These are phyloP conservation scores for Brachionus manjavacas DNA, from an alignment of 1,140 invertebrate genomes.

Conservation along the genomic window DNA sequence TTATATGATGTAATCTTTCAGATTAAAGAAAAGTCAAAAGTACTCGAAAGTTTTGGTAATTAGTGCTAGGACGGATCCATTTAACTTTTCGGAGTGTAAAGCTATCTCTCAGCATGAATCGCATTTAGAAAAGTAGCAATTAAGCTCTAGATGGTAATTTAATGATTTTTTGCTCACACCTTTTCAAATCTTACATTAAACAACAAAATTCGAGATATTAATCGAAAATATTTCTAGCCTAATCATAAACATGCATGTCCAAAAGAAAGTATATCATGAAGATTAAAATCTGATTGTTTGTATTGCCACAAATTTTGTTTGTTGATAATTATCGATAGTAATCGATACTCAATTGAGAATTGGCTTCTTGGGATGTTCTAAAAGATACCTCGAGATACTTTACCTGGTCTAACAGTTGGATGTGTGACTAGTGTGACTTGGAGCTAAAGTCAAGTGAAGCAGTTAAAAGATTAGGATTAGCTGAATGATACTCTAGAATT, in stretches of 20 bases:
- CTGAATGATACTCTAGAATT: not conserved
- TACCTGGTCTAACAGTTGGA: not conserved
- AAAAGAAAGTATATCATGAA: not conserved
- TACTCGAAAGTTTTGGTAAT: not conserved
- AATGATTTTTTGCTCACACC: not conserved
- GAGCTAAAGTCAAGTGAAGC: conserved; percentile 16
- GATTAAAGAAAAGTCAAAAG: not conserved
- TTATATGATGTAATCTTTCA: not conserved
- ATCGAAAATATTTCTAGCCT: not conserved
- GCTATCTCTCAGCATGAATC: not conserved
- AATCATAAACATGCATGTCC: not conserved
- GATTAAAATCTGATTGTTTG: conserved; percentile 12
- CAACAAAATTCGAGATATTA: not conserved
- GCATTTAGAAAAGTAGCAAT: not conserved
- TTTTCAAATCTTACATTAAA: conserved; percentile 1
- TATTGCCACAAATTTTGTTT: no score
- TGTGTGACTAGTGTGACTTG: not conserved
- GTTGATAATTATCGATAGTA: not conserved
- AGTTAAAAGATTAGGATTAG: not conserved
- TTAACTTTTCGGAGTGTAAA: not conserved
- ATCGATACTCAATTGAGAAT: conserved; percentile 10
- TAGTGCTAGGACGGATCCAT: not conserved
- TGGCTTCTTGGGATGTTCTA: not conserved
- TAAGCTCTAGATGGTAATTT: not conserved
- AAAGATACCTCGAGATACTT: not conserved